Conservation (phyloP, 1,140 invertebrate species). For the Tetramorium simillimum region DNA sequence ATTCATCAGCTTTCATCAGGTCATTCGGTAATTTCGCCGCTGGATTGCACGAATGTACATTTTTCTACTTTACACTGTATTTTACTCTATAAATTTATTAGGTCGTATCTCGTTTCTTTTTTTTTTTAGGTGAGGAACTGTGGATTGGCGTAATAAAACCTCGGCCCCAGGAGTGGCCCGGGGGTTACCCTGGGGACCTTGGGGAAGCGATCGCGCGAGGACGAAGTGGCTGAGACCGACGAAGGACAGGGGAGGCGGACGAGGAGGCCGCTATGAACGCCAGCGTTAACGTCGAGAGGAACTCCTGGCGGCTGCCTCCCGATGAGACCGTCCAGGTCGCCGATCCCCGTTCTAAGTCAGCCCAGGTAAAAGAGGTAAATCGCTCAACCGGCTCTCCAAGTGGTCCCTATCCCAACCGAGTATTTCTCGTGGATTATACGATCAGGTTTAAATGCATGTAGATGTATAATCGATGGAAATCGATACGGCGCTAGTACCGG, state of each 20-base stretch:
- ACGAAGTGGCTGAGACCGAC: conserved; percentile 73
- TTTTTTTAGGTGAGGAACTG: conserved; percentile 77
- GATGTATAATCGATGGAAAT: neutral
- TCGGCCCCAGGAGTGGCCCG: conserved; percentile 82
- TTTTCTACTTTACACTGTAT: neutral
- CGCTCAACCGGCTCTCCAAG: conserved; percentile 63
- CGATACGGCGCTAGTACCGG: neutral
- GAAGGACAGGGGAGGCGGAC: conserved; percentile 74
- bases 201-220: conserved; percentile 74
- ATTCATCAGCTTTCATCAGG: conserved; percentile 12
- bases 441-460: conserved; percentile 63
- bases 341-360: conserved; percentile 93
- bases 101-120: conserved; percentile 38
- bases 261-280: conserved; percentile 90
- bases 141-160: conserved; percentile 75
- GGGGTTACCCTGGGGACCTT: conserved; percentile 79
- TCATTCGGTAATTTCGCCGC: neutral
- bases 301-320: conserved; percentile 94
- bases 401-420: conserved; percentile 11
- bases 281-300: conserved; percentile 92
- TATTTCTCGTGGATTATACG: neutral
- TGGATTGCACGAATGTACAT: neutral
- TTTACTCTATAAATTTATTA: neutral
- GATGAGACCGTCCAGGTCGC: conserved; percentile 95
- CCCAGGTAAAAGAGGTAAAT: conserved; percentile 86